Evolutionary conservation across 2,113 vertebrate genomes (phyloP).

Genomic region (Triplophysa siluroides): DNA sequence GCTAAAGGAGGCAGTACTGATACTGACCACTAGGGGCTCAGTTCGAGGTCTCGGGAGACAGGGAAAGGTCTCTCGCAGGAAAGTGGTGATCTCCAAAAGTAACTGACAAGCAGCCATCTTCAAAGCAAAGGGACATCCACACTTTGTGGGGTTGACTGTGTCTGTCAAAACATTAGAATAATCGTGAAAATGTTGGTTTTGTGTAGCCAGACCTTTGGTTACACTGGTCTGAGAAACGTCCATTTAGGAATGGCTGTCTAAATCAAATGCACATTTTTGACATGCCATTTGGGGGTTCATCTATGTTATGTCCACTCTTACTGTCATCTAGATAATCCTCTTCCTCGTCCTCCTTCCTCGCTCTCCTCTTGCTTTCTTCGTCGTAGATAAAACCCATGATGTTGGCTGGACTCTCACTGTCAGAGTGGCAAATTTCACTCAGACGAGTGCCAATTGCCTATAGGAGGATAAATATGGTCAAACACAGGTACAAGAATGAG

Average conservation of each 20-base stretch:
- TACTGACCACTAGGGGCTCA: slow-evolving; percentile 90
- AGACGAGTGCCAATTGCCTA: slow-evolving; percentile 93
- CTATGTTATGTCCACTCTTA: slow-evolving; percentile 76
- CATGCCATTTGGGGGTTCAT: no score
- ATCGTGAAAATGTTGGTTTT: neutral
- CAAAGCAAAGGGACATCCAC: slow-evolving; percentile 94
- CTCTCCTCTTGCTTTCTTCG: slow-evolving; percentile 92
- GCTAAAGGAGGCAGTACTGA: neutral
- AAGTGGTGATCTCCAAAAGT: slow-evolving; percentile 95
- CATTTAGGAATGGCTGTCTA: no score
- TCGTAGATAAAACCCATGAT: slow-evolving; percentile 96
- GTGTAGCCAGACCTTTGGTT: no score
- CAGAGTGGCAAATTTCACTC: slow-evolving; percentile 92
- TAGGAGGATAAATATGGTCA: slow-evolving; percentile 21
- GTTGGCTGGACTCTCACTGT: slow-evolving; percentile 96
- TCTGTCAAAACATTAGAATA: slow-evolving; percentile 68
- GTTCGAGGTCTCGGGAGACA: slow-evolving; percentile 91
- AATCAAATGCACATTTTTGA: no score
- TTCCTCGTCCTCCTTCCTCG: slow-evolving; percentile 96
- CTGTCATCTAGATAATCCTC: slow-evolving; percentile 99
- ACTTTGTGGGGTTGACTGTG: slow-evolving; percentile 97
- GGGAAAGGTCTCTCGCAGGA: slow-evolving; percentile 94
- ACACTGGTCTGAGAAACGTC: no score
- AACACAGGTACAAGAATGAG: neutral
- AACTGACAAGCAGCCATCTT: slow-evolving; percentile 99